Evolutionary conservation across 2,888 invertebrate species (phyloP), one percentile per base, ranked within the genome.

Genomic region (Tinea semifulvella): DNA sequence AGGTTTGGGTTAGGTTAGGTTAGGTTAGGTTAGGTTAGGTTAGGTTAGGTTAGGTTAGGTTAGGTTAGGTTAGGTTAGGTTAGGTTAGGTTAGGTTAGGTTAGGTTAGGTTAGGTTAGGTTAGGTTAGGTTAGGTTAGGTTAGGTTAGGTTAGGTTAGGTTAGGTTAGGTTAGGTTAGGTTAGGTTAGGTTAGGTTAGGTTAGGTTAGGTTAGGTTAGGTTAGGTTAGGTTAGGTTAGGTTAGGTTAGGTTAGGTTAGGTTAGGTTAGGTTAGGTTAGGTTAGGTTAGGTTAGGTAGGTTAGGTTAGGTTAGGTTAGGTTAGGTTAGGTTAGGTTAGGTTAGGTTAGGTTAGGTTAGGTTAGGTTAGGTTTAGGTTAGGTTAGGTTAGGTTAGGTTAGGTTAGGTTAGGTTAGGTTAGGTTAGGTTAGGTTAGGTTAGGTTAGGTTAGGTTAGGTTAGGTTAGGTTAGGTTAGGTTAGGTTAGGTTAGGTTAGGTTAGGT

Each of bases 141-240:
- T 46, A 43, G 43, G 46, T 43, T 43, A 46, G 46, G 46, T 46
- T 46, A 46, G 46, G 46, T 46, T 46, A 43, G 46, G 46, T 47
- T 47, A 44, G 47, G 47, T 47, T 47, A 44, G 47, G 47, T 47
- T 47, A 47, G 47, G 47, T 47, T 47, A 44, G 47, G 44, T 44
- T 44, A 44, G 44, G 44, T 44, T 44, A 36, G 44, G 44, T 44
- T 44, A 44, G 44, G 44, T 44, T 44, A 36, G 44, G 44, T 44
- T 44, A 22, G 44, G 44, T 44, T 44, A 44, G 44, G 44, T 44
- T 27, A n/a, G n/a, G n/a, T n/a, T n/a, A n/a, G n/a, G n/a, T n/a
- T n/a, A n/a, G n/a, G n/a, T n/a, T n/a, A n/a, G n/a, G n/a, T n/a
- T n/a, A n/a, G n/a, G n/a, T n/a, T n/a, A n/a, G n/a, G n/a, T n/a